These are phyloP conservation scores for Daphoenositta chrysoptera DNA, from an alignment of 2,113 vertebrate genomes.

Conservation along the genomic window DNA sequence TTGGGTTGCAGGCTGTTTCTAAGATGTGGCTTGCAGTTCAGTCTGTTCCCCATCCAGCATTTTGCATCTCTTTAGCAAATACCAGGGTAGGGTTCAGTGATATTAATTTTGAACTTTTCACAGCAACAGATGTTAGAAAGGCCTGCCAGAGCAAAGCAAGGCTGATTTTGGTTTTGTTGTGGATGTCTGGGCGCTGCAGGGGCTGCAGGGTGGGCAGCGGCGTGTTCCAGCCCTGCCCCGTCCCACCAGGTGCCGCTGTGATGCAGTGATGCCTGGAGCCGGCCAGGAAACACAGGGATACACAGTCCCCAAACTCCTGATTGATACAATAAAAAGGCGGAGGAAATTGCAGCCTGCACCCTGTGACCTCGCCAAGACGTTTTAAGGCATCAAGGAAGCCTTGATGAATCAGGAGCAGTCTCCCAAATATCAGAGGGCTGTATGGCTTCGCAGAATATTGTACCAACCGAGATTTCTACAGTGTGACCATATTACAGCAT, in stretches of 20 bases:
- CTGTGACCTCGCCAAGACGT: constrained; percentile 24
- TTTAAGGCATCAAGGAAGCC: background rate
- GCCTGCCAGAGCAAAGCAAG: background rate
- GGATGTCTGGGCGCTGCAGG: background rate
- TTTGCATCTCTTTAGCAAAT: background rate
- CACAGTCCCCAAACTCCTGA: background rate
- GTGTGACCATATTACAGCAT: background rate
- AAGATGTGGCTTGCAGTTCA: background rate
- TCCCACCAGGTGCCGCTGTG: constrained; percentile 45
- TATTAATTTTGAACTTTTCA: background rate
- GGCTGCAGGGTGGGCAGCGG: background rate
- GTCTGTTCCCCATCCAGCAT: background rate
- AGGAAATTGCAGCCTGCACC: constrained; percentile 42
- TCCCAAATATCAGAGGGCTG: background rate
- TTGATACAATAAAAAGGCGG: constrained; percentile 7
- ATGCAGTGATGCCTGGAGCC: background rate
- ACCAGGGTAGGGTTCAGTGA: background rate
- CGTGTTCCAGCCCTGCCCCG: background rate
- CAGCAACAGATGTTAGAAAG: background rate
- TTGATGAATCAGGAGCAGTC: constrained; percentile 8
- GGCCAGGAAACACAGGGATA: background rate
- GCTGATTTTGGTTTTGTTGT: background rate
- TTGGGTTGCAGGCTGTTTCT: background rate
- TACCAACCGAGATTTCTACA: background rate
- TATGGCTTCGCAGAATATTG: background rate